Evolutionary conservation across 2,888 invertebrate species (phyloP).

Genomic region (Hedychridium roseum): DNA sequence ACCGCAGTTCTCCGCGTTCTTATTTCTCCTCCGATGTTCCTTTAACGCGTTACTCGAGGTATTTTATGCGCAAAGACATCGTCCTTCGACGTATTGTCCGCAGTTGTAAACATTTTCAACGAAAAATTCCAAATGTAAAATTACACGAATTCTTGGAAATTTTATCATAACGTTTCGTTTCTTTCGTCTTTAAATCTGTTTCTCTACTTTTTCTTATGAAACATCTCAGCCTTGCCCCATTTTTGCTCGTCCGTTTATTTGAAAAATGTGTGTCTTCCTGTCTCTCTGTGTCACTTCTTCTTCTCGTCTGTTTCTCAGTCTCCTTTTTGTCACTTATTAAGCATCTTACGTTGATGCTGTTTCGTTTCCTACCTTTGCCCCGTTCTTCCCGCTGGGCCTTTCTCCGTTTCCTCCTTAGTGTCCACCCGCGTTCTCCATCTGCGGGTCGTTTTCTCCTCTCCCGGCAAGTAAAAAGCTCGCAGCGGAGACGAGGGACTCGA

Average conservation of each 20-base stretch:
- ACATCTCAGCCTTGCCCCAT: too few species aligned
- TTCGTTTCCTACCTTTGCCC: constrained; percentile 21
- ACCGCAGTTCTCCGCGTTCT: too few species aligned
- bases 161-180: too few species aligned
- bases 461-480: constrained; percentile 38
- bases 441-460: too few species aligned
- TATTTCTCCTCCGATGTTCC: background rate
- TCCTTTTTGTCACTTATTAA: constrained; percentile 9
- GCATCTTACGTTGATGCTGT: constrained; percentile 5
- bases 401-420: constrained; percentile 19
- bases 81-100: too few species aligned
- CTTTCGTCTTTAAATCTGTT: too few species aligned
- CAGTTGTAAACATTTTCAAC: too few species aligned
- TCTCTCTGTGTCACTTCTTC: constrained; percentile 6
- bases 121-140: too few species aligned
- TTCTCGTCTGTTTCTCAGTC: constrained; percentile 18
- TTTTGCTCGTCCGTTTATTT: constrained; percentile 4
- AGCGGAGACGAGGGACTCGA: constrained; percentile 28
- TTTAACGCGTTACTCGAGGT: too few species aligned
- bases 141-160: too few species aligned
- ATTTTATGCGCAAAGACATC: too few species aligned
- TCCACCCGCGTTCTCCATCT: constrained; percentile 30
- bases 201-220: too few species aligned
- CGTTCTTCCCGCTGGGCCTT: constrained; percentile 20
- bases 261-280: constrained; percentile 13